These are phyloP conservation scores for Paratrypauchen microcephalus DNA, from an alignment of 2,797 vertebrate species.

Conservation along the genomic window DNA sequence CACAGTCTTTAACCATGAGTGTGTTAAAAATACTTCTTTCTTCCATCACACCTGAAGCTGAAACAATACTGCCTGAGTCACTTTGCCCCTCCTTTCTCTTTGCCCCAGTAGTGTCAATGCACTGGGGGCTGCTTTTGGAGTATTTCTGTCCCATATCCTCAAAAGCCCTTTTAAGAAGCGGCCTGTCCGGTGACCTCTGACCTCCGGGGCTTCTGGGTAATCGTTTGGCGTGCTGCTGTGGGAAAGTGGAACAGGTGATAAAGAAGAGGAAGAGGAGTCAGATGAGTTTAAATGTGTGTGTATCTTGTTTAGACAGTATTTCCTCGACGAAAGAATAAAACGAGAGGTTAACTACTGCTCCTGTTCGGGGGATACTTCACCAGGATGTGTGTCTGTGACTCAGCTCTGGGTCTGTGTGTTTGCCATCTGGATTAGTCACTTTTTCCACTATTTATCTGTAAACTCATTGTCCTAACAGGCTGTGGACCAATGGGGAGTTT, in stretches of 20 bases:
- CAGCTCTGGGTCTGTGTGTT: background rate
- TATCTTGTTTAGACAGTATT: slow-evolving; percentile 9
- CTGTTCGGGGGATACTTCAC: background rate
- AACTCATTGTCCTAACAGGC: slow-evolving; percentile 9
- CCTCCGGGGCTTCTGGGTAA: background rate
- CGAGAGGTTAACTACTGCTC: background rate
- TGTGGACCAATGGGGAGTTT: background rate
- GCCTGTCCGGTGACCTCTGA: slow-evolving; percentile 2
- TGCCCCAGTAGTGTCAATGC: background rate
- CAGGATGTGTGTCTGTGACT: slow-evolving; percentile 3
- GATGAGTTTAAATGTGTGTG: background rate
- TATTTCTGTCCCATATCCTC: slow-evolving; percentile 6
- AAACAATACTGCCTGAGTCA: background rate
- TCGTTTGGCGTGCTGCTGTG: background rate
- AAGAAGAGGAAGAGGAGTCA: slow-evolving; percentile 9
- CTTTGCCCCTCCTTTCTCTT: background rate
- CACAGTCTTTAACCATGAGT: background rate
- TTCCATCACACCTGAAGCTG: background rate
- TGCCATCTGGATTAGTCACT: background rate
- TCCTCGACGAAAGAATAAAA: background rate
- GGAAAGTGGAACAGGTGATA: slow-evolving; percentile 5
- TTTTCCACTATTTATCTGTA: slow-evolving; percentile 13
- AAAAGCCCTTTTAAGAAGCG: background rate
- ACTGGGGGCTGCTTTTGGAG: background rate
- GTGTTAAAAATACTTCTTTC: background rate